Evolutionary conservation across 2,797 vertebrate genomes (phyloP).

Genomic region (Chrysocyon brachyurus): DNA sequence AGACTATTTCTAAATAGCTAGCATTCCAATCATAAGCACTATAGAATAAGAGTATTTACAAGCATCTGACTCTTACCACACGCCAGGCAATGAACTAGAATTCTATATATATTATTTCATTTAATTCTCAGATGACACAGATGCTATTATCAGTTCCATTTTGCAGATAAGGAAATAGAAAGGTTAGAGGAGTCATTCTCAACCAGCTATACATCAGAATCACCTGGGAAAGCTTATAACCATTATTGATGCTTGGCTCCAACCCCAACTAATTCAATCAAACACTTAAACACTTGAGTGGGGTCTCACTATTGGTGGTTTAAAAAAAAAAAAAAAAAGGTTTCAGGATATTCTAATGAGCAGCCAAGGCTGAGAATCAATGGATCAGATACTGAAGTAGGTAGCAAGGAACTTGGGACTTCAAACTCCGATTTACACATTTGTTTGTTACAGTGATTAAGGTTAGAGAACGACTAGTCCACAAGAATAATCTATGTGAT

Average conservation of each 20-base stretch:
- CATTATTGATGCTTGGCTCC: neutral
- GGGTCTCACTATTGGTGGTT: neutral
- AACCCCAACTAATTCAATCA: conserved; percentile 16
- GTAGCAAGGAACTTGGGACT: neutral
- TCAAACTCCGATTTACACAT: neutral
- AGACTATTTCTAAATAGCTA: conserved; percentile 19
- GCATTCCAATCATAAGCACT: conserved; percentile 16
- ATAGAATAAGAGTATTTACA: neutral
- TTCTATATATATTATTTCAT: conserved; percentile 26
- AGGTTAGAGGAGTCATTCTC: neutral
- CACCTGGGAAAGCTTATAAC: neutral
- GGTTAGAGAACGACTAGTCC: neutral
- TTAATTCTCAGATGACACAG: conserved; percentile 5
- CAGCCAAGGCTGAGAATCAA: neutral
- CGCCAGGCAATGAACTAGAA: conserved; percentile 20
- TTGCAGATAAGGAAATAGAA: neutral
- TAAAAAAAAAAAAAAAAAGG: neutral
- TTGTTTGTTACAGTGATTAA: neutral
- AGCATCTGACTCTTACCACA: neutral
- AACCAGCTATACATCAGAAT: neutral
- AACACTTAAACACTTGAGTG: neutral
- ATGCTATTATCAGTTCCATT: neutral
- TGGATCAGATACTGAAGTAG: neutral
- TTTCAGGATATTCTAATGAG: neutral
- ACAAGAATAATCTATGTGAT: neutral